phyloP scores from a whole-genome alignment of 2,113 vertebrate species.

The Agapornis roseicollis region DNA sequence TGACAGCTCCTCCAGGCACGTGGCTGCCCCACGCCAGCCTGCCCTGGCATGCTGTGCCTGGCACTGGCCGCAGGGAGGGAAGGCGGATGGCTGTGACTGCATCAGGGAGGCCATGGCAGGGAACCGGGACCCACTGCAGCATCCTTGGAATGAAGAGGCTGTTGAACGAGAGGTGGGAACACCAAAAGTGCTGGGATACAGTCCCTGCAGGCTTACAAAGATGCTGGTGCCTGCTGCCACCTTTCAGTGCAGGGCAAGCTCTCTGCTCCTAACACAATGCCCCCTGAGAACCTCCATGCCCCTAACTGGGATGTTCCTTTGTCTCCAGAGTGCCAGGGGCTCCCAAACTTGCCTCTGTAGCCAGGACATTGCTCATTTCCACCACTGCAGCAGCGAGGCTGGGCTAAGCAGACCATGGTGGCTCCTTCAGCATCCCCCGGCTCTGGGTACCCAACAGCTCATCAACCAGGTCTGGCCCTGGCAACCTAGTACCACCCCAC shows the following conservation, averaged over 20 bases:
- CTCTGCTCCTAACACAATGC: neutral
- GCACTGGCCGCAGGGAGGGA: neutral
- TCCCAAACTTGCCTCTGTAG: neutral
- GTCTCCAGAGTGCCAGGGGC: neutral
- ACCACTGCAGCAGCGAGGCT: neutral
- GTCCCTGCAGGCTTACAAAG: neutral
- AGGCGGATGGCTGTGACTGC: fast-evolving
- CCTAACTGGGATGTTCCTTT: neutral
- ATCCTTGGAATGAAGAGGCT: neutral
- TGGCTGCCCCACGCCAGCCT: neutral
- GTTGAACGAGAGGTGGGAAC: neutral
- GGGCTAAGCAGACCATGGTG: neutral
- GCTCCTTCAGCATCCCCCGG: neutral
- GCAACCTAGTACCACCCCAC: neutral
- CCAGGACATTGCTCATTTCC: neutral
- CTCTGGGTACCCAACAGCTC: neutral
- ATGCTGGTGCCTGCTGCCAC: neutral
- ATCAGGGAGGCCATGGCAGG: fast-evolving
- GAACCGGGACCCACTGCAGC: fast-evolving
- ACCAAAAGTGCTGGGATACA: neutral
- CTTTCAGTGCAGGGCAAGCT: neutral
- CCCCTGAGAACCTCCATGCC: neutral
- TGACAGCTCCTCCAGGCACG: neutral
- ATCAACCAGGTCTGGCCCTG: neutral
- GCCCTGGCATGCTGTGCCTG: neutral